Conservation (phyloP, 2,113 vertebrate species). For the Cephalopterus ornatus region DNA sequence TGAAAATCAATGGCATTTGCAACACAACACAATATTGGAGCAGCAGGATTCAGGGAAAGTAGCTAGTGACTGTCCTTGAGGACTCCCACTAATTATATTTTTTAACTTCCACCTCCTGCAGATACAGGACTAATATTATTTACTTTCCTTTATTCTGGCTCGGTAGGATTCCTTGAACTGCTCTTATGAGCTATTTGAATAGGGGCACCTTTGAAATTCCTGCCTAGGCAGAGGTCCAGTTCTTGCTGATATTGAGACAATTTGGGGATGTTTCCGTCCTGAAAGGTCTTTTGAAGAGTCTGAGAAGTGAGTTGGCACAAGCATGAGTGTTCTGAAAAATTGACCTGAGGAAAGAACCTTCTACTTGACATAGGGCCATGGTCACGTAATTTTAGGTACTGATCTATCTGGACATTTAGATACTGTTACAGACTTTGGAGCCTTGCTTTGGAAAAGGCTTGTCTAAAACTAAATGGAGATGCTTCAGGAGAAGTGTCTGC, state of each 20-base stretch:
- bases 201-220: background rate
- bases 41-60: background rate
- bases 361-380: background rate
- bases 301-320: background rate
- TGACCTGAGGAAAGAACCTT: background rate
- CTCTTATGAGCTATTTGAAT: background rate
- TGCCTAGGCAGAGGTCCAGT: background rate
- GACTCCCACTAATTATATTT: background rate
- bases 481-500: background rate
- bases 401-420: background rate
- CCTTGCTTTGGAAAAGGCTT: background rate
- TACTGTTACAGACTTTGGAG: background rate
- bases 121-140: background rate
- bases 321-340: background rate
- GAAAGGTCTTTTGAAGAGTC: background rate
- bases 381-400: background rate
- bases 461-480: background rate
- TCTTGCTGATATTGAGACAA: background rate
- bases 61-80: background rate
- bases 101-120: background rate
- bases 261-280: background rate
- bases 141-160: background rate
- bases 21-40: background rate
- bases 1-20: slow-evolving; percentile 46
- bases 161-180: background rate